A percentile compares a stretch with the other conserved stretches of the same genome.
phyloP scores from a whole-genome alignment of 2,797 vertebrate genomes.

The Thamnophis elegans region DNA sequence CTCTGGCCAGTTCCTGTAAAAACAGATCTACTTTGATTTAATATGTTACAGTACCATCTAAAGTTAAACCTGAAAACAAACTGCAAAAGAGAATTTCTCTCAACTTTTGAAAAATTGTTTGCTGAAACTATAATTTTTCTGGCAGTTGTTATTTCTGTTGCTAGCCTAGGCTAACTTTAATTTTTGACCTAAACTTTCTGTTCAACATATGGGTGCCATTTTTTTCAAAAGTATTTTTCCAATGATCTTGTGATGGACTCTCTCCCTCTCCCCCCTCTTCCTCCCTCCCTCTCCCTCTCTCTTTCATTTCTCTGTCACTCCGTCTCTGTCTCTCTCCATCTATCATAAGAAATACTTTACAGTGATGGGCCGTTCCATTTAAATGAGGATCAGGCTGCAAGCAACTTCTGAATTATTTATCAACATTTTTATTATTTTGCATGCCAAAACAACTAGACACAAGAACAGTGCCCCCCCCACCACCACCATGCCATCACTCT shows the following conservation, averaged over 20 bases:
- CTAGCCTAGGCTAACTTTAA: neutral
- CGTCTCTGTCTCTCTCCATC: too few relatives aligned
- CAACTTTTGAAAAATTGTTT: neutral
- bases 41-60: neutral
- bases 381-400: neutral
- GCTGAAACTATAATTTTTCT: neutral
- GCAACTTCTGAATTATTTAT: too few relatives aligned
- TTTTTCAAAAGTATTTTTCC: neutral
- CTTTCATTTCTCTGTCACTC: too few relatives aligned
- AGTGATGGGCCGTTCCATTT: neutral
- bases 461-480: too few relatives aligned
- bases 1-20: slow-evolving; percentile 32
- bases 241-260: neutral
- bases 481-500: too few relatives aligned
- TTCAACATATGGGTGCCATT: neutral
- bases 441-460: too few relatives aligned
- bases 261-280: too few relatives aligned
- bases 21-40: neutral
- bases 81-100: neutral
- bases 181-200: neutral
- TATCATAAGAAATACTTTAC: too few relatives aligned
- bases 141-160: neutral
- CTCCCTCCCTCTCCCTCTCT: too few relatives aligned
- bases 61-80: neutral
- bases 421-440: too few relatives aligned